Evolutionary conservation across 2,888 invertebrate genomes (phyloP), one percentile per base, ranked within the genome.

Genomic region (Deilephila porcellus): DNA sequence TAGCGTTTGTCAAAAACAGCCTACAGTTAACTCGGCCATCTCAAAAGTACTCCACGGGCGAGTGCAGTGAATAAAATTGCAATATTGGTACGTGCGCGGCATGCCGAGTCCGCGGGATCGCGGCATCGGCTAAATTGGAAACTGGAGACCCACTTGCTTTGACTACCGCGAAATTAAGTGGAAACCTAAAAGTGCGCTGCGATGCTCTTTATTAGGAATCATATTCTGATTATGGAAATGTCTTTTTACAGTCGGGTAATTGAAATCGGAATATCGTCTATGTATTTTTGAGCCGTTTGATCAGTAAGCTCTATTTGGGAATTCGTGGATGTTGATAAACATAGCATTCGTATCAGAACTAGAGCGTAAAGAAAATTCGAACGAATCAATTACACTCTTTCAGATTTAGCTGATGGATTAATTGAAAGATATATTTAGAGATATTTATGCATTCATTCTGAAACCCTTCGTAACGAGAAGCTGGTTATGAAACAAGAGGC

Each of bases 121-220:
- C 77, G 82, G 80, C 80, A 84, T 81, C 76, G 76, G 75, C 80
- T 77, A 85, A 87, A 87, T 88, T 87, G 86, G 87, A 88, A 86
- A 84, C 80, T 82, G 84, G 83, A 79, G 76, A 83, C 78, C 81
- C 83, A 82, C 82, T 85, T 84, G 82, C 82, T 83, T 85, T 83
- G 82, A 82, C 81, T 81, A 83, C 84, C 84, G 85, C 85, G 83
- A 88, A 87, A 86, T 88, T 85, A 87, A 85, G 78, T 82, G 79
- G 63, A 80, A 79, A 77, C 74, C 67, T 73, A 78, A 81, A 82
- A 84, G 74, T 81, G 79, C 79, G 73, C 73, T 53, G 60, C 71
- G 67, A 29, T 73, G 37, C 52, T 60, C 25, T 71, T 45, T 60
- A 71, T 71, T 71, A 73, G 75, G 74, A 74, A 59, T 70, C 53